These are phyloP conservation scores for Prochilodus magdalenae DNA, from an alignment of 2,113 vertebrate genomes.

Conservation along the genomic window DNA sequence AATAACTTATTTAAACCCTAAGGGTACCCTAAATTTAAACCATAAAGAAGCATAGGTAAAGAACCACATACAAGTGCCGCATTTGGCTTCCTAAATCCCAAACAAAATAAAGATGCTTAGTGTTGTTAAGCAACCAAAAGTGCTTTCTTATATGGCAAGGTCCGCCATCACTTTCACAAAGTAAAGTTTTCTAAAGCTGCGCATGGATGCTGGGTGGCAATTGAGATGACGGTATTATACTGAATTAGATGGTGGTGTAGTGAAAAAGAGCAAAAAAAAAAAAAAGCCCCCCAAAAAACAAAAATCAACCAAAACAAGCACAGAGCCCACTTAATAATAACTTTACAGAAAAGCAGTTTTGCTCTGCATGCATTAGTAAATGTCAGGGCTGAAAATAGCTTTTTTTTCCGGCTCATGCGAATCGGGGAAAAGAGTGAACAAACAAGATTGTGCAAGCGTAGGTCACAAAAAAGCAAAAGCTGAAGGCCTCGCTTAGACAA, in stretches of 20 bases:
- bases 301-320: constrained; percentile 46
- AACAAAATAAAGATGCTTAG: no score
- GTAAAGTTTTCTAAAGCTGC: background rate
- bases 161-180: background rate
- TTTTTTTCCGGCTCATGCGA: constrained; percentile 1
- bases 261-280: background rate
- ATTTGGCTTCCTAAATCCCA: no score
- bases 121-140: background rate
- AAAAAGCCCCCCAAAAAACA: no score
- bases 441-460: constrained; percentile 42
- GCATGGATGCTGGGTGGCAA: constrained; percentile 31
- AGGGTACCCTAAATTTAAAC: no score
- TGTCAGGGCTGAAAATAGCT: constrained; percentile 57
- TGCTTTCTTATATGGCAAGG: background rate
- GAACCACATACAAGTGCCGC: no score
- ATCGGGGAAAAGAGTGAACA: constrained; percentile 45
- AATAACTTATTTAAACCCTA: no score
- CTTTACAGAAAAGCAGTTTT: constrained; percentile 55
- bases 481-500: constrained; percentile 37
- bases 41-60: no score
- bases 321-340: constrained; percentile 53
- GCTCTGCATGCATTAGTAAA: constrained; percentile 59
- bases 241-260: background rate
- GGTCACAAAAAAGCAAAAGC: constrained; percentile 24
- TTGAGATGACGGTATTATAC: constrained; percentile 24